Evolutionary conservation across 1,140 invertebrate species (phyloP).

Genomic region (fruit fly (Drosophila melanogaster)): DNA sequence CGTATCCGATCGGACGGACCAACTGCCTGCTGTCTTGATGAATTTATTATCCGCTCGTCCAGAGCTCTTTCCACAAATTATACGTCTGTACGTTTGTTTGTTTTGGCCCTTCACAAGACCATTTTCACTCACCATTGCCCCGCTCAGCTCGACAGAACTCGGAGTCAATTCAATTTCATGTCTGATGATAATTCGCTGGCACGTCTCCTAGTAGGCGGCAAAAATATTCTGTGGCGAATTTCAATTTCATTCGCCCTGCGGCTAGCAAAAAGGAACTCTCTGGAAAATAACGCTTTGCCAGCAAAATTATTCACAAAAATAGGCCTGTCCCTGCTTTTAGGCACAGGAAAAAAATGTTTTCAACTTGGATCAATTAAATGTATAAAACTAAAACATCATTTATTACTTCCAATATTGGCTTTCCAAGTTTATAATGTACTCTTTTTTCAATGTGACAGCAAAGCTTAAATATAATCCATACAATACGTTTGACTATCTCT

Average conservation of each 20-base stretch:
- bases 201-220: constrained; percentile 18
- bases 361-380: too few relatives aligned
- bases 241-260: constrained; percentile 57
- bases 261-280: constrained; percentile 35
- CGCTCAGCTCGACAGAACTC: constrained; percentile 3
- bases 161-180: constrained; percentile 70
- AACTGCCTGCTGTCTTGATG: constrained; percentile 56
- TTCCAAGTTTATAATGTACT: too few relatives aligned
- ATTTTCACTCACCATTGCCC: constrained; percentile 32
- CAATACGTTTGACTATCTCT: too few relatives aligned
- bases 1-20: constrained; percentile 36
- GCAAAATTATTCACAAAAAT: constrained; percentile 30
- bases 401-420: too few relatives aligned
- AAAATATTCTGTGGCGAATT: constrained; percentile 48
- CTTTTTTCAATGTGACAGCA: too few relatives aligned
- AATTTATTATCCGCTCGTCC: constrained; percentile 71
- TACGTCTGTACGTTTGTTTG: constrained; percentile 71
- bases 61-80: constrained; percentile 48
- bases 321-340: constrained; percentile 13
- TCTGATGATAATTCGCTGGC: constrained; percentile 58
- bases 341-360: constrained; percentile 8
- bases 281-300: constrained; percentile 20
- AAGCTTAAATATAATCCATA: too few relatives aligned
- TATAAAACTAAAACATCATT: too few relatives aligned
- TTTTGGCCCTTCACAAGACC: constrained; percentile 30